phyloP scores from a whole-genome alignment of 2,888 invertebrate species.

The Lasiommata megera region DNA sequence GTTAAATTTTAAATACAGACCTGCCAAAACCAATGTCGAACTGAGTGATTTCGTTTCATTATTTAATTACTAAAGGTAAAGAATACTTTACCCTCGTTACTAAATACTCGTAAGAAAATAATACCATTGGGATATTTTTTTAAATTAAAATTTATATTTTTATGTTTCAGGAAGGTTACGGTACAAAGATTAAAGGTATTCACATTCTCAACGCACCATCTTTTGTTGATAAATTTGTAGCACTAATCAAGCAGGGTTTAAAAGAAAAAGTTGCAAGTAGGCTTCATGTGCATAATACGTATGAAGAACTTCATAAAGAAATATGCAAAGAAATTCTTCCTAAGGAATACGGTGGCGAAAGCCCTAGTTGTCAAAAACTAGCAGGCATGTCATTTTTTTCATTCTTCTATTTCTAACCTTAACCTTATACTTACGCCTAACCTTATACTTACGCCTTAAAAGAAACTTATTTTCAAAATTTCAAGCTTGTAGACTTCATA shows the following conservation, averaged over 20 bases:
- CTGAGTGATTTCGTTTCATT: too few species aligned
- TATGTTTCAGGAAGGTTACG: slow-evolving; percentile 63
- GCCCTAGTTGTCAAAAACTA: slow-evolving; percentile 46
- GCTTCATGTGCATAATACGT: slow-evolving; percentile 59
- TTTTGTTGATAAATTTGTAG: slow-evolving; percentile 61
- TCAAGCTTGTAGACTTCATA: too few species aligned
- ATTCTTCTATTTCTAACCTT: neutral
- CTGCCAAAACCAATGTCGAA: too few species aligned
- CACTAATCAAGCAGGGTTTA: slow-evolving; percentile 61
- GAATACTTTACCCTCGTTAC: too few species aligned
- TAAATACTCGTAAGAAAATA: too few species aligned
- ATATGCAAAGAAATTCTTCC: slow-evolving; percentile 66
- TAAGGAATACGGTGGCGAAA: slow-evolving; percentile 64
- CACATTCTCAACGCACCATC: slow-evolving; percentile 67
- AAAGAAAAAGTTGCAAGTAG: slow-evolving; percentile 65
- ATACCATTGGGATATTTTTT: neutral
- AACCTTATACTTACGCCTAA: too few species aligned
- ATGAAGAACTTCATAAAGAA: slow-evolving; percentile 61
- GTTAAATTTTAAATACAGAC: too few species aligned
- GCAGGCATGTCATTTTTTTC: slow-evolving; percentile 44
- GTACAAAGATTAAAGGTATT: slow-evolving; percentile 71
- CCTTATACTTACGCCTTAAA: too few species aligned
- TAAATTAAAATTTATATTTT: neutral
- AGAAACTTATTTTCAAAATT: too few species aligned
- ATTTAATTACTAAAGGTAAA: too few species aligned